Conservation (phyloP, 2,797 vertebrate genomes). For the Xerus rutilus region DNA sequence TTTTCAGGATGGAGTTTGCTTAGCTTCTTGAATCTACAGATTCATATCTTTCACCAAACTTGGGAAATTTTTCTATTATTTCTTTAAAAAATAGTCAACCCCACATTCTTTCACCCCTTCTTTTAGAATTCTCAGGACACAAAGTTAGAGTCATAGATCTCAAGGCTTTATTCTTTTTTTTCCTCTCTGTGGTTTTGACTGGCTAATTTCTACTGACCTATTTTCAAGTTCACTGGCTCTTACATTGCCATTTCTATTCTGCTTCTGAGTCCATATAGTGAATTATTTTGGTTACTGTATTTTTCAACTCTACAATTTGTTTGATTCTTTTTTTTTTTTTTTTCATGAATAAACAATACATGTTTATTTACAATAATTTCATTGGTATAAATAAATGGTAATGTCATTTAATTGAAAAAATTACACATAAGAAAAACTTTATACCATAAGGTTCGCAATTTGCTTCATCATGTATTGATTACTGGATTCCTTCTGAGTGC, state of each 20-base stretch:
- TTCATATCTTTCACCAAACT: neutral
- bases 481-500: neutral
- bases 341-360: neutral
- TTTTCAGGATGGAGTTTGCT: neutral
- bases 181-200: neutral
- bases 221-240: neutral
- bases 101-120: neutral
- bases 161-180: neutral
- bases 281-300: neutral
- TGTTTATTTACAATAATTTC: neutral
- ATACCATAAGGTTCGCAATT: neutral
- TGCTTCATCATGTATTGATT: neutral
- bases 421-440: neutral
- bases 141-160: neutral
- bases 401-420: neutral
- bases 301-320: slow-evolving; percentile 25
- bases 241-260: neutral
- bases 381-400: neutral
- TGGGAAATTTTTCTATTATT: neutral
- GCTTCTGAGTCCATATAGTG: neutral
- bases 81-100: neutral
- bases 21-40: neutral
- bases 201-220: neutral
- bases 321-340: no score
- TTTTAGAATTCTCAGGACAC: slow-evolving; percentile 21